Percentiles rank a stretch among this genome's conserved stretches.
Evolutionary conservation across 1,140 invertebrate genomes (phyloP).

Genomic region (Ylistrum balloti): DNA sequence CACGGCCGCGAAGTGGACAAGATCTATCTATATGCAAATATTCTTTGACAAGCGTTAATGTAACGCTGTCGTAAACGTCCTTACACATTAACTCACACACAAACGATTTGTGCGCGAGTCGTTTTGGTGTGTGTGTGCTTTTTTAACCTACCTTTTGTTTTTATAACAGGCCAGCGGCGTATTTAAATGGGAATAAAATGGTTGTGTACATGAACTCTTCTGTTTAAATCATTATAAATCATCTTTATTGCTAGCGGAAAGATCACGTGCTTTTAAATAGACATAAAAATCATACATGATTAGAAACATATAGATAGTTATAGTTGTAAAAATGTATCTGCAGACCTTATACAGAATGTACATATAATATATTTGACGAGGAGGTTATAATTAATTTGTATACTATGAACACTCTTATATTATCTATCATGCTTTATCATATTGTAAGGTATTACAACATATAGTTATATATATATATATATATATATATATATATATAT

Average conservation of each 20-base stretch:
- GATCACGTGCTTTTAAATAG: not conserved
- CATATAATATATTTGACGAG: too few relatives aligned
- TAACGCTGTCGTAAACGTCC: not conserved
- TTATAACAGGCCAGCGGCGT: not conserved
- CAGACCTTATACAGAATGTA: too few relatives aligned
- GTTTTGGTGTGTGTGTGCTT: not conserved
- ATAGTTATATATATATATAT: too few relatives aligned
- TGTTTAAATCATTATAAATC: too few relatives aligned
- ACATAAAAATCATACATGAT: not conserved
- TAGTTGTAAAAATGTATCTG: too few relatives aligned
- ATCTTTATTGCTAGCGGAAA: not conserved
- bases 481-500: too few relatives aligned
- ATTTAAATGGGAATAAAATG: not conserved
- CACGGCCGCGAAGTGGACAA: not conserved
- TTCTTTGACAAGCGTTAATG: not conserved
- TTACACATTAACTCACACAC: not conserved
- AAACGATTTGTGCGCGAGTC: not conserved
- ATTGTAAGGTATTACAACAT: too few relatives aligned
- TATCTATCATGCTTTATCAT: too few relatives aligned
- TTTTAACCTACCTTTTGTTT: not conserved
- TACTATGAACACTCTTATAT: too few relatives aligned
- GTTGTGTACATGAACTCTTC: not conserved
- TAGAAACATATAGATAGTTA: not conserved
- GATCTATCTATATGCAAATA: not conserved
- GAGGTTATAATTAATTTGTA: too few relatives aligned